A percentile compares a stretch with the other conserved stretches of the same genome.
phyloP scores from a whole-genome alignment of 2,113 vertebrate genomes.

The Corythornis vintsioides region DNA sequence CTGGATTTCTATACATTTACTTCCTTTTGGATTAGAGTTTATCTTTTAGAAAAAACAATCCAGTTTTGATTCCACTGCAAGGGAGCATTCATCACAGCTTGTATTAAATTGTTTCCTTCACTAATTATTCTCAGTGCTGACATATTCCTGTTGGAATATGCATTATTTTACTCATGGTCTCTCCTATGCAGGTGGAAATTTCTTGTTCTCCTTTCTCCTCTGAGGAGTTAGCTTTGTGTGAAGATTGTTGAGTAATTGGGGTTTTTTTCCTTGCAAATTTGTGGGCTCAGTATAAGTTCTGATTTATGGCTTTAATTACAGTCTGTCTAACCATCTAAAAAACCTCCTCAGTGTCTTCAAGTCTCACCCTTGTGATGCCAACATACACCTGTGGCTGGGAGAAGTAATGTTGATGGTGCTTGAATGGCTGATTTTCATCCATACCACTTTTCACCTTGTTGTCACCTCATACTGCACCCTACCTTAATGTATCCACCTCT shows the following conservation, averaged over 20 bases:
- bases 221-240: background rate
- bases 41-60: conserved; percentile 51
- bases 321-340: background rate
- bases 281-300: background rate
- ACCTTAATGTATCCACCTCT: background rate
- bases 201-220: background rate
- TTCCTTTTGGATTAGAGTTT: conserved; percentile 46
- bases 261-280: background rate
- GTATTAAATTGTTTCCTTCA: background rate
- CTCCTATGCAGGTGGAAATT: background rate
- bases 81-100: background rate
- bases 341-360: background rate
- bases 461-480: background rate
- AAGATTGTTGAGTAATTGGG: background rate
- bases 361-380: background rate
- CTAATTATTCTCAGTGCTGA: conserved; percentile 4
- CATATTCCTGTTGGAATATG: background rate
- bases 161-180: background rate
- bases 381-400: background rate
- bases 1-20: background rate
- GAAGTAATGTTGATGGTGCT: background rate
- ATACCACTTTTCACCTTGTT: background rate
- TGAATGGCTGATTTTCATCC: background rate
- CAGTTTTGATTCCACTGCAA: conserved; percentile 25
- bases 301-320: background rate